phyloP scores from a whole-genome alignment of 2,797 vertebrate genomes.

The Choloepus didactylus region DNA sequence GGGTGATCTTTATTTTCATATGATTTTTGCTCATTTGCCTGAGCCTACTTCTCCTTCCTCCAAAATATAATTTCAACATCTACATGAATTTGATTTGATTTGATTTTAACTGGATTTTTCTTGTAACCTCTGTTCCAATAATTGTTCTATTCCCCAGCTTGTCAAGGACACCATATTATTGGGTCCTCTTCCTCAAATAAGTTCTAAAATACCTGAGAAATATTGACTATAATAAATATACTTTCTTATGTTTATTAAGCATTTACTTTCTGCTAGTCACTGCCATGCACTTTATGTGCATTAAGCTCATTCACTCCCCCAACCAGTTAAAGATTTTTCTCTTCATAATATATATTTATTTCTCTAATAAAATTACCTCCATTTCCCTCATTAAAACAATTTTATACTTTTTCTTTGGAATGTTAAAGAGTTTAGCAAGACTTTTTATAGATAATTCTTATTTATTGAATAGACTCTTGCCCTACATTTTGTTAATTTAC shows the following conservation, averaged over 20 bases:
- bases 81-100: not conserved
- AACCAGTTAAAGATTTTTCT: not conserved
- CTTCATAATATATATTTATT: not conserved
- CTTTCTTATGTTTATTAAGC: not conserved
- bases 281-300: not conserved
- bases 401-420: constrained; percentile 6
- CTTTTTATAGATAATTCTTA: constrained; percentile 14
- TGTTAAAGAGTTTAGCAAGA: not conserved
- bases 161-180: not conserved
- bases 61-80: not conserved
- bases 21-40: not conserved
- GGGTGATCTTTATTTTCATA: not conserved
- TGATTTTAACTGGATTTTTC: not conserved
- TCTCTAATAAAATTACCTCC: not conserved
- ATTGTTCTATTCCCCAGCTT: not conserved
- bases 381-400: constrained; percentile 43
- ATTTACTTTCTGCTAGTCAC: not conserved
- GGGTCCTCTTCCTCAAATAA: not conserved
- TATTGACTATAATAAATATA: not conserved
- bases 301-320: not conserved
- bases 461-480: not conserved
- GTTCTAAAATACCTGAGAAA: not conserved
- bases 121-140: not conserved
- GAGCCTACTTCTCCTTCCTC: not conserved
- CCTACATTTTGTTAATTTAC: constrained; percentile 2